Conservation (phyloP, 2,888 invertebrate species). For the Xestia sexstrigata region DNA sequence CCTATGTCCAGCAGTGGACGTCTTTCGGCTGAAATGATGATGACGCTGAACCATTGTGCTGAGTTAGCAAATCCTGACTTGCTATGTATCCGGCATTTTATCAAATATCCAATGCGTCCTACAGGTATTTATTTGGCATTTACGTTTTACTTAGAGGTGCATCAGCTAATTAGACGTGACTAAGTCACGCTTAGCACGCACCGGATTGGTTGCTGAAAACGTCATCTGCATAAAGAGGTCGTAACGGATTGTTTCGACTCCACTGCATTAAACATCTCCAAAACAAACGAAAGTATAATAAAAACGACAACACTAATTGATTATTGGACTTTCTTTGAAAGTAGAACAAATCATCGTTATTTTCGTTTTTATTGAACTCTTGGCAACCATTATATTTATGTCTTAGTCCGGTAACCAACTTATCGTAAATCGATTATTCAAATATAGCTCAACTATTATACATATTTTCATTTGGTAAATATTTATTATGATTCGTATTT, state of each 20-base stretch:
- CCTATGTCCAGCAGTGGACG: too few species aligned
- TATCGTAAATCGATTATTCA: slow-evolving; percentile 6
- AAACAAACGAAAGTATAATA: slow-evolving; percentile 44
- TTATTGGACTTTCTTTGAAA: slow-evolving; percentile 52
- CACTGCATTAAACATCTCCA: slow-evolving; percentile 14
- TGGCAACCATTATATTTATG: background rate
- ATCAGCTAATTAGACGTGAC: slow-evolving; percentile 14
- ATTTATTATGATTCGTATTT: slow-evolving; percentile 41
- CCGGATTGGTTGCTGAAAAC: background rate
- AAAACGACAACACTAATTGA: slow-evolving; percentile 45
- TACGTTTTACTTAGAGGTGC: background rate
- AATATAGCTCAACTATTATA: slow-evolving; percentile 38
- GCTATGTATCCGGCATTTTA: background rate
- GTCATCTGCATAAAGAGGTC: slow-evolving; percentile 9
- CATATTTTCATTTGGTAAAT: slow-evolving; percentile 64
- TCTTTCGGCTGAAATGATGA: too few species aligned
- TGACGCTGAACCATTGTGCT: background rate
- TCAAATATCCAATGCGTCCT: background rate
- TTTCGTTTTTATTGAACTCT: slow-evolving; percentile 8
- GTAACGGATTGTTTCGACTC: slow-evolving; percentile 22
- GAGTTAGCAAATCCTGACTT: background rate
- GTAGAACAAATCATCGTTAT: slow-evolving; percentile 24
- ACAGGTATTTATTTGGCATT: background rate
- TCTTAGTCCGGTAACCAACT: slow-evolving; percentile 1
- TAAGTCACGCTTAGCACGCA: slow-evolving; percentile 3